phyloP scores from a whole-genome alignment of 2,797 vertebrate genomes.

The Helicolenus hilgendorfi region DNA sequence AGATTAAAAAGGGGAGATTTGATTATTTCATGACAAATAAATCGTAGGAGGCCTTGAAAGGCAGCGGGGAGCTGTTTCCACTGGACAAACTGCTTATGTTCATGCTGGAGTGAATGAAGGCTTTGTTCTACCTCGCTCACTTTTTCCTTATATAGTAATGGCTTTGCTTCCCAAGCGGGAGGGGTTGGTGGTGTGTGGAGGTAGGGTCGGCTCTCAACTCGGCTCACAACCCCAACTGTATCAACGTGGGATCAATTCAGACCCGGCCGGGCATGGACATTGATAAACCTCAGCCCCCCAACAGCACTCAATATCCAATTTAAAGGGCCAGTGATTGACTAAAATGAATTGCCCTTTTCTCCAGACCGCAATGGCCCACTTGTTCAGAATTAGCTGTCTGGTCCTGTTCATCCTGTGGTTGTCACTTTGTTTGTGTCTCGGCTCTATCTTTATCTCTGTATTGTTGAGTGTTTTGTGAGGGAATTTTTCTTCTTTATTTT shows the following conservation, averaged over 20 bases:
- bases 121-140: constrained; percentile 74
- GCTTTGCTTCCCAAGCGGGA: constrained; percentile 65
- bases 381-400: constrained; percentile 76
- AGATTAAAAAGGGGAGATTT: constrained; percentile 79
- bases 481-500: constrained; percentile 1
- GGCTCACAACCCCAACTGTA: constrained; percentile 77
- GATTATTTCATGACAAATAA: constrained; percentile 77
- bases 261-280: constrained; percentile 80
- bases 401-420: constrained; percentile 62
- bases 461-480: constrained; percentile 22
- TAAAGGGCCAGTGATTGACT: constrained; percentile 87
- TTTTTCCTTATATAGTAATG: constrained; percentile 81
- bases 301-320: constrained; percentile 87
- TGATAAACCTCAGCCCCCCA: constrained; percentile 84
- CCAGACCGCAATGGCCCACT: constrained; percentile 58
- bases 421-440: constrained; percentile 39
- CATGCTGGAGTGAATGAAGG: constrained; percentile 62
- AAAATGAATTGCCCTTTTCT: constrained; percentile 83
- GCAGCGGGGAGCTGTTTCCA: constrained; percentile 27
- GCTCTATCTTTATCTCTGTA: constrained; percentile 29
- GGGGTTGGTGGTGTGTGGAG: constrained; percentile 51
- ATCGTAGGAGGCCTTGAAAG: constrained; percentile 51
- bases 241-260: constrained; percentile 83
- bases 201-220: constrained; percentile 40
- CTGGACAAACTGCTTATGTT: constrained; percentile 66